phyloP scores from a whole-genome alignment of 2,113 vertebrate species.

The Semicossyphus pulcher region DNA sequence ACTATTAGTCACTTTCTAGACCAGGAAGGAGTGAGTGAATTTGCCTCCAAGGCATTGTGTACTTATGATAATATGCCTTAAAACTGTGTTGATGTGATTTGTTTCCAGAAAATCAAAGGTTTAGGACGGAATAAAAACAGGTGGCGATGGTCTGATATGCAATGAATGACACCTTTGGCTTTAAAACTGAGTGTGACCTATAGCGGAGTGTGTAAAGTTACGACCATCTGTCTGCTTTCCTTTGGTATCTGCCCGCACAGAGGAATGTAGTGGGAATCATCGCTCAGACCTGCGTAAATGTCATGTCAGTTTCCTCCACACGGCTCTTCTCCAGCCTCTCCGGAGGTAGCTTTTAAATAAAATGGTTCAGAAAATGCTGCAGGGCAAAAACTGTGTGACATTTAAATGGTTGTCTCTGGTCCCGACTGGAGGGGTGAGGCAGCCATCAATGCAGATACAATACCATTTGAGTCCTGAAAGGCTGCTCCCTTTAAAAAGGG shows the following conservation, averaged over 20 bases:
- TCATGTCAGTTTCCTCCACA: slow-evolving; percentile 24
- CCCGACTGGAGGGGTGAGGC: slow-evolving; percentile 2
- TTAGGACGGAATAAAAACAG: background rate
- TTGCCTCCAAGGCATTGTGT: background rate
- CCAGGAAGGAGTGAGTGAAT: slow-evolving; percentile 31
- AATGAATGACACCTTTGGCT: slow-evolving; percentile 1
- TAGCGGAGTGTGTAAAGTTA: background rate
- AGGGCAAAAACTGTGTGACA: slow-evolving; percentile 6
- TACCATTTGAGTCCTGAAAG: slow-evolving; percentile 25
- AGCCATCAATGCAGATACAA: slow-evolving; percentile 30
- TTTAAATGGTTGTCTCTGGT: background rate
- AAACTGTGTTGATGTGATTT: background rate
- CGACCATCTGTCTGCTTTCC: background rate
- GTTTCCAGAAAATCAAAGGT: background rate
- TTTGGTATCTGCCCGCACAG: slow-evolving; percentile 9
- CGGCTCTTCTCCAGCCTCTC: background rate
- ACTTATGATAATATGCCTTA: background rate
- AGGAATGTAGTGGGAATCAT: slow-evolving; percentile 14
- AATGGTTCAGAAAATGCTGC: slow-evolving; percentile 11
- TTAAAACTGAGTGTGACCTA: background rate
- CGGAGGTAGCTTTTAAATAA: background rate
- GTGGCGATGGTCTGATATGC: background rate
- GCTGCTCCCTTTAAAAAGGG: slow-evolving; percentile 4
- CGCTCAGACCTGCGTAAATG: slow-evolving; percentile 36
- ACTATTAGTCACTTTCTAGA: slow-evolving; percentile 33